Conservation (phyloP, 2,113 vertebrate species). For the Grantiella picta region DNA sequence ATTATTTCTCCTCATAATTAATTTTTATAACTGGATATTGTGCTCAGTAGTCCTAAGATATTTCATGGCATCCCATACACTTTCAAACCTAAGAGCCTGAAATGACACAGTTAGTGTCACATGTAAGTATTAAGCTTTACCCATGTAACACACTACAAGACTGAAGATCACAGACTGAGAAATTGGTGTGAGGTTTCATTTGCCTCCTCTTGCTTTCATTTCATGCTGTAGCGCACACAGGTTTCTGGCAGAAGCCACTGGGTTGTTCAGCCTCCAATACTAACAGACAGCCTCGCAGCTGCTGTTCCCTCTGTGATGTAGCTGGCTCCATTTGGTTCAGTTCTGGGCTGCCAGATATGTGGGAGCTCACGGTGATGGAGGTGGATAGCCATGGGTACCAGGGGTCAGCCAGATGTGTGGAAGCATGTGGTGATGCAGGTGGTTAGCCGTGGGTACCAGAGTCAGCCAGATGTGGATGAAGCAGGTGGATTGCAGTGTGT, state of each 20-base stretch:
- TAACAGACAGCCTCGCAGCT: no score
- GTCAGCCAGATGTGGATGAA: neutral
- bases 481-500: fast-evolving
- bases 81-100: neutral
- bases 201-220: neutral
- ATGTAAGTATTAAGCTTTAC: neutral
- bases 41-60: neutral
- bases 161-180: neutral
- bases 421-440: neutral
- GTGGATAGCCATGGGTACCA: neutral
- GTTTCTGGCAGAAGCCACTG: neutral
- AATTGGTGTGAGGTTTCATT: neutral
- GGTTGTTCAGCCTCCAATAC: neutral
- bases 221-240: neutral
- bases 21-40: neutral
- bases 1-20: neutral
- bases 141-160: neutral
- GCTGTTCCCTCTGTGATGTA: fast-evolving
- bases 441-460: neutral
- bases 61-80: neutral
- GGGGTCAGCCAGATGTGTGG: neutral
- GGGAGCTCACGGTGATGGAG: neutral
- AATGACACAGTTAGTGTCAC: neutral
- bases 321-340: neutral
- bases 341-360: neutral